These are phyloP conservation scores for Tenthredo mesomela DNA, from an alignment of 2,888 invertebrate species.

Conservation along the genomic window DNA sequence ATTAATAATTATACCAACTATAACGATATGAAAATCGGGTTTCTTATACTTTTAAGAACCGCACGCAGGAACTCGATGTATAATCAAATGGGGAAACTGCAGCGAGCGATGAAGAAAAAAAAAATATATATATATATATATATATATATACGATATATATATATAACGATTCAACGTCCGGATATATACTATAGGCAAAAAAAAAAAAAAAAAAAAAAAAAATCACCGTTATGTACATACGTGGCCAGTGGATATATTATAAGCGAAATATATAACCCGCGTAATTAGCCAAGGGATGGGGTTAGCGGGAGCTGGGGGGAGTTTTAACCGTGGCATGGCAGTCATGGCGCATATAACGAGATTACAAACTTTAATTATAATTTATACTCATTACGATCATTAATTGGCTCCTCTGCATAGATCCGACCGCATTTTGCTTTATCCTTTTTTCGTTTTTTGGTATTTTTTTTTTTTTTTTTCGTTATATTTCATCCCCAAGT, in stretches of 20 bases:
- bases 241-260: not conserved
- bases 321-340: not conserved
- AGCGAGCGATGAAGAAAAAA: no score
- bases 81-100: no score
- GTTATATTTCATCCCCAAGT: not conserved
- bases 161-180: no score
- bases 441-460: not conserved
- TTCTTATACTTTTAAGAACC: no score
- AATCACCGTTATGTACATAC: no score
- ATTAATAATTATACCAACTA: no score
- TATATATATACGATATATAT: no score
- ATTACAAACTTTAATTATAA: constrained; percentile 48
- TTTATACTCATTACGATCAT: constrained; percentile 46
- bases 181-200: no score
- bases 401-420: constrained; percentile 32
- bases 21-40: no score
- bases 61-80: no score
- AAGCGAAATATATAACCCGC: not conserved
- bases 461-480: not conserved
- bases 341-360: constrained; percentile 21
- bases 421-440: not conserved
- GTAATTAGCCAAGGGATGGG: not conserved
- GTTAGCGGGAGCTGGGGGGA: not conserved
- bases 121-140: no score
- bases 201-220: no score